These are phyloP conservation scores for Python bivittatus DNA, from an alignment of 2,113 vertebrate species.

Conservation along the genomic window DNA sequence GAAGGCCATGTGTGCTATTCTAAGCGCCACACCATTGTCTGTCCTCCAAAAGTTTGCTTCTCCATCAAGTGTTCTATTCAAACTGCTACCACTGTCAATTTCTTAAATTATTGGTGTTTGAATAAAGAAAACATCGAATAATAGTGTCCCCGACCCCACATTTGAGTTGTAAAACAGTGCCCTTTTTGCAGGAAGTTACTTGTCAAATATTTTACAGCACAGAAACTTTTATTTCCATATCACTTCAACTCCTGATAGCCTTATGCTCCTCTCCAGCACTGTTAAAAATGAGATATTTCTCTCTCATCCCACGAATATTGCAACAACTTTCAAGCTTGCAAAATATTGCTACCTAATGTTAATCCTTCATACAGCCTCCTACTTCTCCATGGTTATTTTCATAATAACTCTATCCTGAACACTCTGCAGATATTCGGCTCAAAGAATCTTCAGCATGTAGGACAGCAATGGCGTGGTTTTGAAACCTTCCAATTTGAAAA, in stretches of 20 bases:
- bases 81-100: not conserved
- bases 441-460: not conserved
- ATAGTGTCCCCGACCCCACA: not conserved
- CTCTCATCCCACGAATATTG: not conserved
- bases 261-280: not conserved
- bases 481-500: not conserved
- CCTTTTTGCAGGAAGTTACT: not conserved
- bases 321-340: not conserved
- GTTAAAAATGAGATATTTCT: not conserved
- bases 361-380: not conserved
- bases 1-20: not conserved
- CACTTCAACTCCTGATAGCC: not conserved
- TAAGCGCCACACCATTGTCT: not conserved
- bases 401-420: not conserved
- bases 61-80: not conserved
- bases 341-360: not conserved
- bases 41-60: not conserved
- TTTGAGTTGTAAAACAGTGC: not conserved
- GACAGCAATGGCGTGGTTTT: not conserved
- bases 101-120: not conserved
- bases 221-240: not conserved
- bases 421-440: not conserved
- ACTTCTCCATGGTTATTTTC: not conserved
- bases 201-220: not conserved
- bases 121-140: not conserved